phyloP scores from a whole-genome alignment of 2,888 invertebrate genomes.

The Andrena minutula region DNA sequence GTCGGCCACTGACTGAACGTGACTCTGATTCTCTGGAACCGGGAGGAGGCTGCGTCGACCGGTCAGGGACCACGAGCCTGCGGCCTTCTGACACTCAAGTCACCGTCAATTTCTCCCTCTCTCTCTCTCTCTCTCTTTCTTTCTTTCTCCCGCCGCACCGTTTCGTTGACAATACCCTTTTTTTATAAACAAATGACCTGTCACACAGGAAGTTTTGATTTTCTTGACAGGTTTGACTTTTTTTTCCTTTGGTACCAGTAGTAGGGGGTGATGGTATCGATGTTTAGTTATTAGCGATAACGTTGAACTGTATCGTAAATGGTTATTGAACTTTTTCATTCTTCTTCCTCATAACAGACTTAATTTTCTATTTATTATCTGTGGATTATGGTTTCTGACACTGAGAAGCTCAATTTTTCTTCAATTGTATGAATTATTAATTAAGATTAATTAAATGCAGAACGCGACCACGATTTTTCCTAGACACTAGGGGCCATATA shows the following conservation, averaged over 20 bases:
- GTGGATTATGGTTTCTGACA: too few relatives aligned
- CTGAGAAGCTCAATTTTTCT: neutral
- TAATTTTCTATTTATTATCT: too few relatives aligned
- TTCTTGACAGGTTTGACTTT: neutral
- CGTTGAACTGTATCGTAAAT: neutral
- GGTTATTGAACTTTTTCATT: too few relatives aligned
- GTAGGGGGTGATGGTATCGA: neutral
- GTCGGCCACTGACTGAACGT: constrained; percentile 82
- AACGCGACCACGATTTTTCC: neutral
- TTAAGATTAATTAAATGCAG: neutral
- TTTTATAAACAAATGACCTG: constrained; percentile 34
- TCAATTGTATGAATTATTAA: neutral
- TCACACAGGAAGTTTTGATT: neutral
- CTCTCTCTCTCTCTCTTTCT: constrained; percentile 11
- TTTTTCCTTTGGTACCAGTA: neutral
- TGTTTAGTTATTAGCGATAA: neutral
- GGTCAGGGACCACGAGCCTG: constrained; percentile 74
- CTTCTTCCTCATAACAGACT: too few relatives aligned
- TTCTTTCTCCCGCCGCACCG: constrained; percentile 29
- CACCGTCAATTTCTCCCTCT: constrained; percentile 67
- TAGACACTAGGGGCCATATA: neutral
- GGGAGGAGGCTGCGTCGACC: constrained; percentile 78
- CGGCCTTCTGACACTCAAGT: constrained; percentile 74
- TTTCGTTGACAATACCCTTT: constrained; percentile 32
- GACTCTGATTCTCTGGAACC: constrained; percentile 73